Base-by-base conservation (phyloP, 2,797 vertebrate genomes). In the Rhinogobio ventralis region DNA sequence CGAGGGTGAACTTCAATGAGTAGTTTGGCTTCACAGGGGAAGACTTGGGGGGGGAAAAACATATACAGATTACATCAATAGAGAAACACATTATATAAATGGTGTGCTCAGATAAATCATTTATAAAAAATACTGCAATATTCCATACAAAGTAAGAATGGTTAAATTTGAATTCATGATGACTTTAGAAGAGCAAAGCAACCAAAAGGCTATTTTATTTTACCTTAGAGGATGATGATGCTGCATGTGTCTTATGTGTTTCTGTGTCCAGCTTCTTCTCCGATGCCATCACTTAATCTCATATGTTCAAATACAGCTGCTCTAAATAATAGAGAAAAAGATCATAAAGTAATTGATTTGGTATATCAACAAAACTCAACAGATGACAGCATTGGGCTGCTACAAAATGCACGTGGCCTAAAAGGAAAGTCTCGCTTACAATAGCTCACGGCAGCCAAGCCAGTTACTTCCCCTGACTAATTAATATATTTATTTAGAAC, bases 201-300 rank as follows among this genome's bases (percentile, higher is more conserved):
- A 45, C 5, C 39, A 19, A 13, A 42, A 28, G n/a, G 14, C 36
- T 39, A 33, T 8, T 60, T 6, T 28, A 3, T 30, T 8, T 30
- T 17, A 97, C 97, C 97, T 99, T 99, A 0, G 97, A 97, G 0
- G 97, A 96, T 4, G 97, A 97, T 42, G 96, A 95, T 10, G 96
- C 93, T 28, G 97, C 96, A 87, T 97, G 97, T 81, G 96, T 95
- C 92, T 98, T 97, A 45, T 96, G 96, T 6, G 93, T 94, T 91
- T 98, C 97, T 0, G 96, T 96, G 93, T 98, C 97, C 64, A 96
- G 96, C 92, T 98, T 98, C 95, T 98, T 99, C 91, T 99, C 97
- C 20, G 98, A 98, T 93, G 97, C 97, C 98, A 99, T 97, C 79
- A 60, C 79, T 74, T 69, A 42, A 81, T 9, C 45, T 71, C 53